Evolutionary conservation across 2,113 vertebrate genomes (phyloP).

Genomic region (Trinectes maculatus): DNA sequence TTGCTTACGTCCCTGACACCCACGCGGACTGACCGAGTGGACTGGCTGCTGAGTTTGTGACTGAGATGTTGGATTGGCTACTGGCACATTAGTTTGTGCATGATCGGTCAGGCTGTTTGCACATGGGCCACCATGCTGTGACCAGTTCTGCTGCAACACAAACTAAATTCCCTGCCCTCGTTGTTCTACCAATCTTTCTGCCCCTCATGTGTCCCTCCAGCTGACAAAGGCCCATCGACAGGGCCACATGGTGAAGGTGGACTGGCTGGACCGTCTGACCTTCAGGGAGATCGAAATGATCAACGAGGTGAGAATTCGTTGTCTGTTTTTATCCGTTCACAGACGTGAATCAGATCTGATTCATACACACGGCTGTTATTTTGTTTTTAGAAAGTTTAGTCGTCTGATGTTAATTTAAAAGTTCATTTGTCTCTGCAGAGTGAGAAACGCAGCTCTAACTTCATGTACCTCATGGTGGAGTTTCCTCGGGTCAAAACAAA

Average conservation of each 20-base stretch:
- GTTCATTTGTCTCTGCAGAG: conserved; percentile 80
- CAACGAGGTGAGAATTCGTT: conserved; percentile 87
- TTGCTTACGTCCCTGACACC: conserved; percentile 49
- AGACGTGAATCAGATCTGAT: neutral
- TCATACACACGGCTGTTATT: no score
- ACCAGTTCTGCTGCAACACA: conserved; percentile 21
- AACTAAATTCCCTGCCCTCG: neutral
- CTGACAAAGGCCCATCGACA: conserved; percentile 98
- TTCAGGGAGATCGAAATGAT: conserved; percentile 99
- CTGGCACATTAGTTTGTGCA: conserved; percentile 59
- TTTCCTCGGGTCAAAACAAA: conserved; percentile 94
- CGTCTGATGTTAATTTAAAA: neutral
- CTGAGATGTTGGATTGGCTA: conserved; percentile 47
- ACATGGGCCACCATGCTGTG: conserved; percentile 37
- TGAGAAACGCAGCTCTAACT: conserved; percentile 98
- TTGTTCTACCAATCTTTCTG: neutral
- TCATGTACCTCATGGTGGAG: conserved; percentile 99
- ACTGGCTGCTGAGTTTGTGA: conserved; percentile 56
- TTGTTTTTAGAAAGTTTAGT: neutral
- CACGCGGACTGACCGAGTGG: conserved; percentile 47
- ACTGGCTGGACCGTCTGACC: conserved; percentile 97
- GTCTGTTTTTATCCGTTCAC: neutral
- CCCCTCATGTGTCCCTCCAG: conserved; percentile 69
- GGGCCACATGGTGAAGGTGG: conserved; percentile 99
- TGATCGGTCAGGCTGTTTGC: conserved; percentile 64